Base-by-base conservation (phyloP, 2,888 invertebrate genomes). In the Lithophane semibrunnea region DNA sequence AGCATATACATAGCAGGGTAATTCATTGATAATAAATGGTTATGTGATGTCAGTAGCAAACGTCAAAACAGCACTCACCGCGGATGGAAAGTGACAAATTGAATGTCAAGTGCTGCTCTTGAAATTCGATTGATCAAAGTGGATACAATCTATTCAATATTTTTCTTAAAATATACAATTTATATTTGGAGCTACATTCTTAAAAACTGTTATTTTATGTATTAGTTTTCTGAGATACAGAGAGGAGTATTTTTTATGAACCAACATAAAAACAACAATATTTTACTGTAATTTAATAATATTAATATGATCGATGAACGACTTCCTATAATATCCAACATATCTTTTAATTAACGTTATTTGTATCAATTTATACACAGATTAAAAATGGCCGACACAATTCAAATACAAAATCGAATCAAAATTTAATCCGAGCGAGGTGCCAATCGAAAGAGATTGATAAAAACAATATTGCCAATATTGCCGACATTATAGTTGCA, bases 401-500 rank as follows among this genome's bases (percentile, higher is more conserved):
- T n/a, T 71, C 7, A 44, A 63, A 60, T 44, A 44, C 5, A 68
- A 47, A 54, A 7, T 44, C 24, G 7, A 63, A 71, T 71, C 37
- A 56, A 83, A 8, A 65, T 42, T 54, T 37, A n/a, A 49, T 54
- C 8, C 1, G 10, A 72, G 4, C 24, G 13, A 61, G 52, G 52
- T 76, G 42, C 24, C 65, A 76, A 70, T 82, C 13, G 12, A 29
- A 47, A 42, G 47, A 63, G 3, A 47, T 37, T 37, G 37, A 37
- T 37, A 37, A 37, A 4, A 37, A 37, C 4, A 3, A 37, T 37
- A 37, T 37, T 37, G 47, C 37, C 49, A 83, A 73, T 37, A 74
- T 74, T 84, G 66, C 82, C 52, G 75, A 75, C 44, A 52, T 58
- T 42, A 12, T 16, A 68, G 68, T 65, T 47, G 47, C 44, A 63